A percentile compares a stretch with the other conserved stretches of the same genome.
phyloP scores from a whole-genome alignment of 1,140 invertebrate species.

The Eupristina koningsbergeri region DNA sequence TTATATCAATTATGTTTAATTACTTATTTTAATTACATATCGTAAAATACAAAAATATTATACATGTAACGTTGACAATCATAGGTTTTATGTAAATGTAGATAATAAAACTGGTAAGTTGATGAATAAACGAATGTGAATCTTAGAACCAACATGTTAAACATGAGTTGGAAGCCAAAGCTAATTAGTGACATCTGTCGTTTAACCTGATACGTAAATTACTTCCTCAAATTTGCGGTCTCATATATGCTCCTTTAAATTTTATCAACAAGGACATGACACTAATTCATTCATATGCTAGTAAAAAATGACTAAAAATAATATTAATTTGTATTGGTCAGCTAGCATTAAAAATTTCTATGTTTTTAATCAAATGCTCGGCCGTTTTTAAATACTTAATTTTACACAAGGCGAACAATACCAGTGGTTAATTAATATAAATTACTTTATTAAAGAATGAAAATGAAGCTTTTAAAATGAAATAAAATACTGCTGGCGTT shows the following conservation, averaged over 20 bases:
- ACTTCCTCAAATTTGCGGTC: background rate
- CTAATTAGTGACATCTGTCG: constrained; percentile 13
- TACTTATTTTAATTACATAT: background rate
- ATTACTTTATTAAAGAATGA: too few species aligned
- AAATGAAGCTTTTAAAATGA: too few species aligned
- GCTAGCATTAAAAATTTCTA: too few species aligned
- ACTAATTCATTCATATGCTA: background rate
- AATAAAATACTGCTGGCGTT: too few species aligned
- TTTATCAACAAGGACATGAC: background rate
- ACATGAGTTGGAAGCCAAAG: background rate
- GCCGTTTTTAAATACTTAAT: too few species aligned
- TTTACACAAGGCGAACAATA: too few species aligned
- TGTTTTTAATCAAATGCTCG: too few species aligned
- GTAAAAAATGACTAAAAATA: background rate
- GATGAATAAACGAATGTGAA: background rate
- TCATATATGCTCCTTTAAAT: background rate
- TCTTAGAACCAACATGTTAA: background rate
- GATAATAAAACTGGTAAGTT: background rate
- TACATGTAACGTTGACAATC: background rate
- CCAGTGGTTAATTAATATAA: too few species aligned
- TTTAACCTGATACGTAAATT: background rate
- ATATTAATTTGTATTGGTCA: background rate
- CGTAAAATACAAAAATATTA: background rate
- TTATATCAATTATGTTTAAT: too few species aligned
- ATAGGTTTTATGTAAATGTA: background rate